phyloP scores from a whole-genome alignment of 2,888 invertebrate species.

The Pristionchus maxplancki region DNA sequence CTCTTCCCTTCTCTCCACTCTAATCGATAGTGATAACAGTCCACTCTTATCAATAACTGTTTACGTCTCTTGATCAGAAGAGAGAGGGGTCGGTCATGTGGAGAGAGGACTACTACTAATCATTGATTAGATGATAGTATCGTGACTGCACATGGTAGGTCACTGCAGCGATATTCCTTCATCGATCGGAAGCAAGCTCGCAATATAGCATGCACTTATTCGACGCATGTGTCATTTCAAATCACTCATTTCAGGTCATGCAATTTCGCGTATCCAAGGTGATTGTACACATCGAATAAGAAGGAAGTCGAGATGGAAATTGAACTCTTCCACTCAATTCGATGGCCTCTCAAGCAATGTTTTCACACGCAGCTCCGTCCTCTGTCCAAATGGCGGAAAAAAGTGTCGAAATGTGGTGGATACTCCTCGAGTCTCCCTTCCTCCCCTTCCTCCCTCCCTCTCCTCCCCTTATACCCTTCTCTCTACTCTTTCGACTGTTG shows the following conservation, averaged over 20 bases:
- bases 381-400: not conserved
- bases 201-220: no score
- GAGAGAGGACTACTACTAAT: not conserved
- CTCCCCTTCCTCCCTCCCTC: not conserved
- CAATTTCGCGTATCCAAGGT: not conserved
- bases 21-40: conserved; percentile 31
- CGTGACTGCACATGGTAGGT: not conserved
- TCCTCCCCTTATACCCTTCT: not conserved
- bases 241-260: not conserved
- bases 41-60: conserved; percentile 26
- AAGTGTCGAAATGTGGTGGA: conserved; percentile 45
- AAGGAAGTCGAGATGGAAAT: not conserved
- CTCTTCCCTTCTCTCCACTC: not conserved
- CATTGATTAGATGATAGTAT: not conserved
- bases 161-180: not conserved
- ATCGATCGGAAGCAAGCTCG: not conserved
- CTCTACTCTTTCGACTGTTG: conserved; percentile 1
- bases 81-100: not conserved
- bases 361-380: not conserved
- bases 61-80: not conserved
- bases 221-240: no score
- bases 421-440: conserved; percentile 7
- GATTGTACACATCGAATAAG: not conserved
- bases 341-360: not conserved
- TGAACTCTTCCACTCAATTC: not conserved